A percentile compares a stretch with the other conserved stretches of the same genome.
phyloP scores from a whole-genome alignment of 2,797 vertebrate species.

The Nyctalus aviator region DNA sequence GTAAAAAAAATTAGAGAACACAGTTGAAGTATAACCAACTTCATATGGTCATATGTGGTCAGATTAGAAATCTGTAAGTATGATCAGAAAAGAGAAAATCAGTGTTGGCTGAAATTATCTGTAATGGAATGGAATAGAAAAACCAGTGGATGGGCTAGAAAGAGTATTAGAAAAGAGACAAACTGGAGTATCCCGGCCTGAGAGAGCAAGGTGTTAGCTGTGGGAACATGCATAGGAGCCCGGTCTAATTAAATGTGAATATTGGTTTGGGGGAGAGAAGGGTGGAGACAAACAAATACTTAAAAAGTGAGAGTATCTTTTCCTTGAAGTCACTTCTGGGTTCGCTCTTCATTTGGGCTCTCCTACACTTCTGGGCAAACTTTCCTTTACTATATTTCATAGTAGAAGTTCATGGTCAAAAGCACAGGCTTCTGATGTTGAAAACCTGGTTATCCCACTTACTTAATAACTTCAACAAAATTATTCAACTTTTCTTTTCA shows the following conservation, averaged over 20 bases:
- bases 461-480: background rate
- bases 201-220: background rate
- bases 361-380: background rate
- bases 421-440: background rate
- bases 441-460: background rate
- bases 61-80: background rate
- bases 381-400: background rate
- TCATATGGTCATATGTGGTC: background rate
- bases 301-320: background rate
- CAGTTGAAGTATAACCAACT: background rate
- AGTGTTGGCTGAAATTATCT: background rate
- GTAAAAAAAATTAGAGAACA: slow-evolving; percentile 11
- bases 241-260: background rate
- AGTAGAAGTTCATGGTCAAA: background rate
- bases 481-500: background rate
- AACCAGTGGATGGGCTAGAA: background rate
- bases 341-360: background rate
- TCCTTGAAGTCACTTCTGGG: background rate
- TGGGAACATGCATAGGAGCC: background rate
- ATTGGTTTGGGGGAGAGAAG: background rate
- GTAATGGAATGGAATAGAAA: background rate
- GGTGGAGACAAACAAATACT: background rate
- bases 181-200: background rate
- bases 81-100: background rate
- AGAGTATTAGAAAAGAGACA: background rate